These are phyloP conservation scores for Sebastes goodei DNA, from an alignment of 2,797 vertebrate species.

Conservation along the genomic window DNA sequence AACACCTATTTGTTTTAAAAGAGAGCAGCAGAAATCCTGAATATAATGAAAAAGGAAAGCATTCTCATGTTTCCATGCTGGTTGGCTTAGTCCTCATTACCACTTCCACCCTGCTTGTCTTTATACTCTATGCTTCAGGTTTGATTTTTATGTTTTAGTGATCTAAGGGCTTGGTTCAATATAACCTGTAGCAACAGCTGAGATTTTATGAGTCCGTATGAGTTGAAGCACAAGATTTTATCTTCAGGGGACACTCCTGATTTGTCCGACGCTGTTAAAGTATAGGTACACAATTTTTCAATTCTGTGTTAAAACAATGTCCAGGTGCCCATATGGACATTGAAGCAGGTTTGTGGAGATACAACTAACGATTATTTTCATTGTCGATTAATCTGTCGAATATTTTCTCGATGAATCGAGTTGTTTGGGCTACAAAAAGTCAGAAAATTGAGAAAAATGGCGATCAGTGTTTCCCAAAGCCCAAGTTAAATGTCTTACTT, in stretches of 20 bases:
- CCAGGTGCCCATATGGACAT: neutral
- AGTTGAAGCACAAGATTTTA: neutral
- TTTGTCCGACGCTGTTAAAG: neutral
- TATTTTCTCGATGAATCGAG: too few species aligned
- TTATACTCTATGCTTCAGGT: neutral
- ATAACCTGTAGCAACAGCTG: neutral
- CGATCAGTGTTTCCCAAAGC: too few species aligned
- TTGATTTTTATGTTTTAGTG: neutral
- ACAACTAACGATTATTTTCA: too few species aligned
- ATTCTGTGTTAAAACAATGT: neutral
- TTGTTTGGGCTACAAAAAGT: too few species aligned
- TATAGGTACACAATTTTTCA: neutral
- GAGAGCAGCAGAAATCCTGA: neutral
- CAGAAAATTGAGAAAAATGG: too few species aligned
- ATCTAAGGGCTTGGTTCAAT: neutral
- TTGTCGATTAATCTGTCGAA: too few species aligned
- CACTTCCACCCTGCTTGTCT: neutral
- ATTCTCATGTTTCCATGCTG: neutral
- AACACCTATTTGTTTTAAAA: neutral
- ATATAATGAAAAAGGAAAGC: neutral
- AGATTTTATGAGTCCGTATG: neutral
- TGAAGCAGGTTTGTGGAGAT: neutral
- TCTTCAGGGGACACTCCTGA: neutral
- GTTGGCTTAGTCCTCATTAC: neutral
- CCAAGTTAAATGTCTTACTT: too few species aligned